Percentiles rank a stretch among this genome's conserved stretches.
These are phyloP conservation scores for Drosophila bifasciata DNA, from an alignment of 1,140 invertebrate genomes.

Conservation along the genomic window DNA sequence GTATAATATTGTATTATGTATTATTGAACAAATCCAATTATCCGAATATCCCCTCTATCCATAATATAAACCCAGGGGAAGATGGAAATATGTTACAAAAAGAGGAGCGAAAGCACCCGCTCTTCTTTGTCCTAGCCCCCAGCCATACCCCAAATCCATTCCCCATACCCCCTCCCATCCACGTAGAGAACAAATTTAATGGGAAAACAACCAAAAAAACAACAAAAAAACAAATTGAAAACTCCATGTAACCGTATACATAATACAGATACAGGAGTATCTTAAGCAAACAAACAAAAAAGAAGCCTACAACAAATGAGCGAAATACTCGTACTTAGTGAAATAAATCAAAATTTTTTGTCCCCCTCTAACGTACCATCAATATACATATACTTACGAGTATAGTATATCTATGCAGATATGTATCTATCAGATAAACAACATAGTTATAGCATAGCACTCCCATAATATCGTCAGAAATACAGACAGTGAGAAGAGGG, in stretches of 20 bases:
- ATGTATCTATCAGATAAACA: conserved; percentile 25
- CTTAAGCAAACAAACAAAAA: conserved; percentile 6
- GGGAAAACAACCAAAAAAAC: conserved; percentile 16
- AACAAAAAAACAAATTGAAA: conserved; percentile 42
- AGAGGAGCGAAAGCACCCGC: neutral
- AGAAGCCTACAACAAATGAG: conserved; percentile 1
- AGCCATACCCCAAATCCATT: too few relatives aligned
- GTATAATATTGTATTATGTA: conserved; percentile 45
- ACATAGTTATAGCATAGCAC: conserved; percentile 23
- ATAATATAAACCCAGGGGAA: conserved; percentile 1
- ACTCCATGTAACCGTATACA: too few relatives aligned
- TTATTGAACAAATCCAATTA: conserved; percentile 37
- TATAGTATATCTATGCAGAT: conserved; percentile 31
- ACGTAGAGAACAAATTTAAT: conserved; percentile 7
- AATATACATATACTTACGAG: conserved; percentile 33
- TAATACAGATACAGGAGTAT: too few relatives aligned
- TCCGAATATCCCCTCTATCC: neutral
- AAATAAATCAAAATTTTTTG: conserved; percentile 82
- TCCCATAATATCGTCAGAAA: conserved; percentile 28
- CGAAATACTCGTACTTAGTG: conserved; percentile 50
- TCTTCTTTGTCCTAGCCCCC: too few relatives aligned
- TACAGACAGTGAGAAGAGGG: neutral
- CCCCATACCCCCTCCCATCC: too few relatives aligned
- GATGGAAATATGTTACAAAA: conserved; percentile 19
- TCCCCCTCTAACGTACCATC: conserved; percentile 52